These are phyloP conservation scores for Eulemur mongoz DNA, from an alignment of 2,797 vertebrate species.

Conservation along the genomic window DNA sequence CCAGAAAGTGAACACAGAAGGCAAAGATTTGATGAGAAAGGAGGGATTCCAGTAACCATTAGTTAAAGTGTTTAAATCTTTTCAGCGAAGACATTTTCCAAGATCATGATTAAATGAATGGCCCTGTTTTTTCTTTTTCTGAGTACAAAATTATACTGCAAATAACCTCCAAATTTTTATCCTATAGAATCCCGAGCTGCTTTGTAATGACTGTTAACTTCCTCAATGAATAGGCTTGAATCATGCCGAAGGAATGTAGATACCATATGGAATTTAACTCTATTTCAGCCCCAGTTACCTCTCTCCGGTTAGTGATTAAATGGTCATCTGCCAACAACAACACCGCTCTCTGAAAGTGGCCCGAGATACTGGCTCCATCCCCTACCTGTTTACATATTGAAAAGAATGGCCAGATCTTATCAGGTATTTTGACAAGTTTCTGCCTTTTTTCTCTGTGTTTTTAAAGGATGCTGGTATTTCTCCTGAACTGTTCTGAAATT, in stretches of 20 bases:
- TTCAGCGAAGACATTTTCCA: not conserved
- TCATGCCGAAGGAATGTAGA: not conserved
- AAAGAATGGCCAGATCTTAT: not conserved
- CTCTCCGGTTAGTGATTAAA: not conserved
- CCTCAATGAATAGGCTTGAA: not conserved
- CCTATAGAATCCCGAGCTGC: not conserved
- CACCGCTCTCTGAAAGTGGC: not conserved
- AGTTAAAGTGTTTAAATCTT: not conserved
- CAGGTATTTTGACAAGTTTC: not conserved
- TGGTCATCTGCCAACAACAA: not conserved
- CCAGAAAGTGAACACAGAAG: not conserved
- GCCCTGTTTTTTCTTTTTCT: not conserved
- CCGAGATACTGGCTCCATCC: not conserved
- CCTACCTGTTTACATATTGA: not conserved
- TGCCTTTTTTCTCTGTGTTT: not conserved
- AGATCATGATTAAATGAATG: not conserved
- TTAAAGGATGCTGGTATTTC: not conserved
- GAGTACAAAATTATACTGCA: not conserved
- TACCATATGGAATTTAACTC: not conserved
- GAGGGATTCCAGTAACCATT: not conserved
- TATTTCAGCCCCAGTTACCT: not conserved
- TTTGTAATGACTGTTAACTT: not conserved
- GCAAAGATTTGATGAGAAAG: not conserved
- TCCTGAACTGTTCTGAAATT: not conserved
- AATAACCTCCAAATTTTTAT: not conserved